phyloP scores from a whole-genome alignment of 2,113 vertebrate species.

The Odocoileus hemionus region DNA sequence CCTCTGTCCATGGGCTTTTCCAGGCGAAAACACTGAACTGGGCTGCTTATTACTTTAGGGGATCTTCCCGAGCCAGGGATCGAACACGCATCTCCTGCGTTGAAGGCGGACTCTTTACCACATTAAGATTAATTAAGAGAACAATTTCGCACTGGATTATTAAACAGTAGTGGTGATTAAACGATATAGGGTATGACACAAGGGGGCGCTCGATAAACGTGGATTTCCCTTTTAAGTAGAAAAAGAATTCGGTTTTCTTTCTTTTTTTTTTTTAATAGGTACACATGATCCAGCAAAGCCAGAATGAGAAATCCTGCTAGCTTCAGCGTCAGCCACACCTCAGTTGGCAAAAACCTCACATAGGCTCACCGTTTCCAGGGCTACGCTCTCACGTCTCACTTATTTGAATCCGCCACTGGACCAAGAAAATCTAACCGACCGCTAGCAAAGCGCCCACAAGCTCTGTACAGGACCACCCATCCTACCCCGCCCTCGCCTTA shows the following conservation, averaged over 20 bases:
- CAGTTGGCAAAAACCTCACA: neutral
- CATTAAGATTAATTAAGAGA: neutral
- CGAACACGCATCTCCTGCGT: neutral
- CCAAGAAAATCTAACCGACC: neutral
- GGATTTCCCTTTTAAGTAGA: neutral
- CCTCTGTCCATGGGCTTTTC: neutral
- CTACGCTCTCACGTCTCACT: too few species aligned
- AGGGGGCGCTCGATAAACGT: neutral
- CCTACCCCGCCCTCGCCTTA: accelerated
- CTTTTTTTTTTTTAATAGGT: too few species aligned
- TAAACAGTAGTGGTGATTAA: neutral
- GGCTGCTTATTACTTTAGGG: neutral
- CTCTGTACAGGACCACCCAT: accelerated
- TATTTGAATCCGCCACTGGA: accelerated
- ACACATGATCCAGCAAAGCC: neutral
- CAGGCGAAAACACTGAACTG: neutral
- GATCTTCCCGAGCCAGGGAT: neutral
- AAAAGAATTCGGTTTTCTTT: neutral
- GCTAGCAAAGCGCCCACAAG: accelerated
- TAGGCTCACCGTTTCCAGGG: neutral
- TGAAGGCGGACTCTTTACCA: neutral
- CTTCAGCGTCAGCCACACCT: neutral
- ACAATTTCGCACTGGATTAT: neutral
- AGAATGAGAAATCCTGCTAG: neutral
- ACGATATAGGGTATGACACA: neutral